Base-by-base conservation (phyloP, 37 sponge, comb jelly and placozoan genomes). In the Amphimedon queenslandica region DNA sequence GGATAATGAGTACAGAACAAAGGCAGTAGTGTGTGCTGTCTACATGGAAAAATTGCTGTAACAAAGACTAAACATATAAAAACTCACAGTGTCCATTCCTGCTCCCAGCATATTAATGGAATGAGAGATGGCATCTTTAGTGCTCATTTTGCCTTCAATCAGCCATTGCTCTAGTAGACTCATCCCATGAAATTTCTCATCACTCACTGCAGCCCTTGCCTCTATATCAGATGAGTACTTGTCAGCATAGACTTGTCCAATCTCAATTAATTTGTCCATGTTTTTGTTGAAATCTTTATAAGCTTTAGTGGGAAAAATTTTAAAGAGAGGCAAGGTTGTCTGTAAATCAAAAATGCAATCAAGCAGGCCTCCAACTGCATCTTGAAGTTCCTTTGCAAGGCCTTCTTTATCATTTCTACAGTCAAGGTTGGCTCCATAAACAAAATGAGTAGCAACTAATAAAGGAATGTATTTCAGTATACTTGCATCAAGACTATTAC, bases 151-250 rank as follows among this genome's bases (percentile, higher is more conserved):
- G 38, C 64, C 65, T 37, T 76, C 69, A 56, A 76, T 63, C 27
- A 76, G 58, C 84, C 84, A 83, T 66, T 83, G 84, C 32, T 71
- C 77, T 57, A 83, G 56, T 2, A 81, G n/a, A 40, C 74, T 58
- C 34, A 37, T 36, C 33, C 61, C 37, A 37, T 23, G 27, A 6
- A 6, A 11, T 36, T 58, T 31, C 18, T 58, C 71, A 29, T 29
- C n/a, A n/a, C n/a, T 29, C 55, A 29, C 42, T 21, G 55, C 30
- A 47, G 13, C 53, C 8, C 13, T 47, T 8, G 8, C 13, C 53
- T 47, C 53, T 43, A 70, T 41, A 11, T 42, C 55, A n/a, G 39
- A 21, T 23, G 28, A 32, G 32, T 70, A 24, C 51, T 41, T 42
- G 29, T 51, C 47, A 69, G 29, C 29, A 47, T 31, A 47, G 24